phyloP scores from a whole-genome alignment of 2,797 vertebrate genomes.

The Adrianichthys oophorus region DNA sequence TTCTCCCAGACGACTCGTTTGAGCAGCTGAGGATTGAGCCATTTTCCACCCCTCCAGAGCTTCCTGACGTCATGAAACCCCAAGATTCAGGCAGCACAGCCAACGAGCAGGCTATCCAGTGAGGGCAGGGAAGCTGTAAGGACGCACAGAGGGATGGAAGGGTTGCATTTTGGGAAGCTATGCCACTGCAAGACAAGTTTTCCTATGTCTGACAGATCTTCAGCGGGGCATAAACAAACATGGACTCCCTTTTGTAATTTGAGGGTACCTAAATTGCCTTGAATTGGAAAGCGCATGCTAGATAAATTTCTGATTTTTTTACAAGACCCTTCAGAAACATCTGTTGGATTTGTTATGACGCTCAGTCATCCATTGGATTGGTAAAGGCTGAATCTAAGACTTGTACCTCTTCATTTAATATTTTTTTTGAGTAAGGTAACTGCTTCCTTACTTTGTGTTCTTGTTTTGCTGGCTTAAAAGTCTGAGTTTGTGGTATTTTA shows the following conservation, averaged over 20 bases:
- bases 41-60: conserved; percentile 91
- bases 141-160: conserved; percentile 24
- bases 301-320: conserved; percentile 58
- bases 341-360: conserved; percentile 68
- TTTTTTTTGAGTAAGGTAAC: conserved; percentile 58
- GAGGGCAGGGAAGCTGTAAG: conserved; percentile 54
- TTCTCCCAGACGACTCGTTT: conserved; percentile 82
- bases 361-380: conserved; percentile 64
- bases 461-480: conserved; percentile 57
- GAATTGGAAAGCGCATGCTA: conserved; percentile 61
- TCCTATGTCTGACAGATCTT: conserved; percentile 36
- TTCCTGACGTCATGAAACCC: conserved; percentile 94
- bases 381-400: conserved; percentile 62
- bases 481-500: conserved; percentile 58
- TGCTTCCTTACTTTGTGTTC: conserved; percentile 55
- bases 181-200: conserved; percentile 55
- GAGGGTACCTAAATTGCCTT: conserved; percentile 56
- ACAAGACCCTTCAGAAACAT: conserved; percentile 59
- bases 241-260: conserved; percentile 47
- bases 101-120: conserved; percentile 92
- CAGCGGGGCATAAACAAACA: conserved; percentile 52
- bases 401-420: conserved; percentile 76
- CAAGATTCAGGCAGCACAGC: conserved; percentile 90
- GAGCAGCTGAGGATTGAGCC: conserved; percentile 87
- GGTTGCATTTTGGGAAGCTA: conserved; percentile 53